phyloP scores from a whole-genome alignment of 2,888 invertebrate genomes.

The Phragmatobia fuliginosa region DNA sequence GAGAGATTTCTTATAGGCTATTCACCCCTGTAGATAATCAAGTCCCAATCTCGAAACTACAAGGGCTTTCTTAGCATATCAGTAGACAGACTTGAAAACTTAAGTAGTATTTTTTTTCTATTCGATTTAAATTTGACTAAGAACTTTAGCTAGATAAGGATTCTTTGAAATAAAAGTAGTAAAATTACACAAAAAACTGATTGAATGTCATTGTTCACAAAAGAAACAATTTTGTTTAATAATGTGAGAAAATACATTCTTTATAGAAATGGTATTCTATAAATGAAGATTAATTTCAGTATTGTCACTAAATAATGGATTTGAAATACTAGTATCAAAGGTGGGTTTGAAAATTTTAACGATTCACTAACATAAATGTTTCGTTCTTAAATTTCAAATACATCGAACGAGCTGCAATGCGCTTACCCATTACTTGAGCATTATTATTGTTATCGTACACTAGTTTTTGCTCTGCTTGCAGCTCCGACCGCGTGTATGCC shows the following conservation, averaged over 20 bases:
- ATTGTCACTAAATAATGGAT: background rate
- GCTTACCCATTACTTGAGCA: too few relatives aligned
- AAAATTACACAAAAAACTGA: background rate
- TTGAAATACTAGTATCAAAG: too few relatives aligned
- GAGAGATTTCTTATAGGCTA: background rate
- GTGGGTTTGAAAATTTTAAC: too few relatives aligned
- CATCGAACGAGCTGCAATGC: too few relatives aligned
- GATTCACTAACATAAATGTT: too few relatives aligned
- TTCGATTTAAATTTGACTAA: background rate
- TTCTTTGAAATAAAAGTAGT: constrained; percentile 1
- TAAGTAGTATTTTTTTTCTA: background rate
- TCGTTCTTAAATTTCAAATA: too few relatives aligned
- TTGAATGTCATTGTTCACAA: background rate
- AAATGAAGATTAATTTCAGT: background rate
- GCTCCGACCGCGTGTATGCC: too few relatives aligned
- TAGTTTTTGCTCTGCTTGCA: too few relatives aligned
- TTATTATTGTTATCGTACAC: too few relatives aligned
- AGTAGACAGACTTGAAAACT: background rate
- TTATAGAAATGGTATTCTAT: background rate
- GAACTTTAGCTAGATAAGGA: background rate
- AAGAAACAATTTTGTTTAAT: background rate
- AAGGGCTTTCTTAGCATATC: background rate
- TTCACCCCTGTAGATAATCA: background rate
- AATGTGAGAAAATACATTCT: background rate
- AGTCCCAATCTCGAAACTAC: background rate